Conservation (phyloP, 2,113 vertebrate species). For the Eurypyga helias region DNA sequence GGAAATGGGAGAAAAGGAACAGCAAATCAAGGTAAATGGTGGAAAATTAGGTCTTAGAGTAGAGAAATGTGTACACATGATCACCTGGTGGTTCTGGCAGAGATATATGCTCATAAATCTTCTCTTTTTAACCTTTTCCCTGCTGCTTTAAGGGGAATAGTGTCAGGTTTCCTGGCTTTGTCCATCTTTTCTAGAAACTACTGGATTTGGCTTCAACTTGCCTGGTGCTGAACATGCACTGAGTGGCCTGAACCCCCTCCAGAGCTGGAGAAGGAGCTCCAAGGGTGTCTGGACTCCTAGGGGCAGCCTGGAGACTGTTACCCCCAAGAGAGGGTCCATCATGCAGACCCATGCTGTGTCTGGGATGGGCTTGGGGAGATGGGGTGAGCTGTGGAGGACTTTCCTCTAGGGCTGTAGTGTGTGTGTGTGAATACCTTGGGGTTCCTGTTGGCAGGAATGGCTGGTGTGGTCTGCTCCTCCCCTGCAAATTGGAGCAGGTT, state of each 20-base stretch:
- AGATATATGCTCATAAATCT: conserved; percentile 66
- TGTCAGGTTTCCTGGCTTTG: not conserved
- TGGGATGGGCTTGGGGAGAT: not conserved
- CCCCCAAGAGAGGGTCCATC: not conserved
- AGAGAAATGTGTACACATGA: conserved; percentile 79
- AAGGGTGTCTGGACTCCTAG: not conserved
- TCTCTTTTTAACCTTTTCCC: conserved; percentile 66
- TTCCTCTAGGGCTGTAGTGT: not conserved
- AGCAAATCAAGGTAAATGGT: conserved; percentile 82
- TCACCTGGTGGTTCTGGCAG: conserved; percentile 70
- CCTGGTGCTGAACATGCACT: not conserved
- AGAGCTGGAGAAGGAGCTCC: not conserved
- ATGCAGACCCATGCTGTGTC: not conserved
- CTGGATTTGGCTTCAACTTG: not conserved
- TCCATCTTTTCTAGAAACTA: not conserved
- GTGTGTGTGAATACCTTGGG: not conserved
- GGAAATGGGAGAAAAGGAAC: conserved; percentile 79
- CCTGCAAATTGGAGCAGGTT: not conserved
- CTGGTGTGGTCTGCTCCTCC: not conserved
- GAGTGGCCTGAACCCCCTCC: not conserved
- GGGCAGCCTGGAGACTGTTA: not conserved
- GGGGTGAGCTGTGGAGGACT: not conserved
- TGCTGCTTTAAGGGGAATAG: not conserved
- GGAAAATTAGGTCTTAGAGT: conserved; percentile 81
- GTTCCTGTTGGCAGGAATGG: fast-evolving